Base-by-base conservation (phyloP, 2,113 vertebrate genomes). In the Anoplopoma fimbria region DNA sequence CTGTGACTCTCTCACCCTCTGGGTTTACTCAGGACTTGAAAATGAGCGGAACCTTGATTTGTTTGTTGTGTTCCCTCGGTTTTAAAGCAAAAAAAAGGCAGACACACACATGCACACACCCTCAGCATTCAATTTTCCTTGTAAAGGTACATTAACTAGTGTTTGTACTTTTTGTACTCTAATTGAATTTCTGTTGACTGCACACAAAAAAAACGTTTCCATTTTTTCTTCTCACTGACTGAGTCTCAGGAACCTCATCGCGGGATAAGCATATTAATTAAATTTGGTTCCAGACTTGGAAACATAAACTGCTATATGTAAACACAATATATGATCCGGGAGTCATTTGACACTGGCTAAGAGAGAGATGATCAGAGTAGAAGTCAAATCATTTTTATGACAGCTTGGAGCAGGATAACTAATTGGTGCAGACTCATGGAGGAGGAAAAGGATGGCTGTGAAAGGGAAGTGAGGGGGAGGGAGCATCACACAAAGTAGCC, bases 151-250 rank as follows among this genome's bases (percentile, higher is more conserved):
- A 81, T 79, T 79, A 85, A 64, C 60, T 83, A 31, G 9, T 63
- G 15, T 77, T 81, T 81, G 69, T 84, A 69, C 36, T 84, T 84
- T 77, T 81, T 81, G 69, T 84, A 69, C 36, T 84, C 82, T 68
- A 72, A 89, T 87, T 87, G 38, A 86, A 76, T 80, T 84, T 86
- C 6, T 31, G 55, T 17, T 15, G n/a, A 62, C 72, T 2, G 13
- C 58, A 58, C 8, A 53, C 25, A 29, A 17, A 51, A 13, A 29
- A 81, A 69, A 70, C 13, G 51, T 69, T 76, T 74, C 6, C 38
- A 33, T 40, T 53, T 4, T 25, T 60, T 42, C 12, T 78, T 34
- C 9, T 65, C 55, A 63, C 10, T 31, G 38, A 65, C 21, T 38
- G 40, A 57, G 31, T 51, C 65, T 82, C 14, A 40, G 34, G 65